phyloP scores from a whole-genome alignment of 2,888 invertebrate genomes.

The Apodemia duryi region DNA sequence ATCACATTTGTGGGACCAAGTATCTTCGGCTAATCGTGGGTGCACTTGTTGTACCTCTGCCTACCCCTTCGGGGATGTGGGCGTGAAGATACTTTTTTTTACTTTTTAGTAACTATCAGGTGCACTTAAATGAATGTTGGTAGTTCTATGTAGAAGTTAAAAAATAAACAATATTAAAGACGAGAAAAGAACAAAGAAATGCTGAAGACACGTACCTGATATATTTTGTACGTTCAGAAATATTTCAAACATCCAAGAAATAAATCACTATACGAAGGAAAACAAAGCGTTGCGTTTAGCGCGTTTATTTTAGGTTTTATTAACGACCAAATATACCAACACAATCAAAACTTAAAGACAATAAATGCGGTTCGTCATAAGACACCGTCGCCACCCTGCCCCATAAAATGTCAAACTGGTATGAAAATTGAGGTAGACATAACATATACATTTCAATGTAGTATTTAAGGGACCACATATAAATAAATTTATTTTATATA shows the following conservation, averaged over 20 bases:
- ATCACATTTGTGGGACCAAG: too few species aligned
- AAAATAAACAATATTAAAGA: not conserved
- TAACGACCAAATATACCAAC: constrained; percentile 17
- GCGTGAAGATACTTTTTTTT: too few species aligned
- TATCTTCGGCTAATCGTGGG: too few species aligned
- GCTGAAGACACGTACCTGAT: not conserved
- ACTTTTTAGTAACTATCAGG: too few species aligned
- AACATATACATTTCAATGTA: not conserved
- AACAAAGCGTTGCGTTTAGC: not conserved
- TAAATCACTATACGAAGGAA: constrained; percentile 4
- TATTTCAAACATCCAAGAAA: constrained; percentile 1
- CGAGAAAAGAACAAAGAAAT: not conserved
- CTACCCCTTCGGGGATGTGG: too few species aligned
- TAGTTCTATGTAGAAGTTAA: not conserved
- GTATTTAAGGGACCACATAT: not conserved
- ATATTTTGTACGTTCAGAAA: constrained; percentile 1
- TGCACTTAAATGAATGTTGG: not conserved
- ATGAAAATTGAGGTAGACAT: not conserved
- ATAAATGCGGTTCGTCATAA: constrained; percentile 55
- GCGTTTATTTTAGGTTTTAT: constrained; percentile 14
- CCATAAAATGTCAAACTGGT: not conserved
- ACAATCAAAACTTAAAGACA: constrained; percentile 36
- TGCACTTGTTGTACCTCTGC: too few species aligned
- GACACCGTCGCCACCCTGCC: constrained; percentile 49
- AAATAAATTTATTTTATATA: too few species aligned